These are phyloP conservation scores for Drosophila neonasuta DNA, from an alignment of 2,888 invertebrate species.

Conservation along the genomic window DNA sequence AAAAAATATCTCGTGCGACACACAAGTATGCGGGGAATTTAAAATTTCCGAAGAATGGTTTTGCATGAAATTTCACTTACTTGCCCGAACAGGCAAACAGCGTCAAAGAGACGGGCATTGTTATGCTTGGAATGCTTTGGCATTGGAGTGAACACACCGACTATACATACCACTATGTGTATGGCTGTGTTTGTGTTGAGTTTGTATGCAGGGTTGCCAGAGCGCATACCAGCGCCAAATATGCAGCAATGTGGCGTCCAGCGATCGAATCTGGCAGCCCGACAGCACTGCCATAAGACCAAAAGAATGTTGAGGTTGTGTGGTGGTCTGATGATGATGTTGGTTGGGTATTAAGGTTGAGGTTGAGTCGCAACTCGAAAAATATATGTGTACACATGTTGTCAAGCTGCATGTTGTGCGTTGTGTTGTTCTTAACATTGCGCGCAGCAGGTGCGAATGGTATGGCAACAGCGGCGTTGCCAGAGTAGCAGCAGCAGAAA, in stretches of 20 bases:
- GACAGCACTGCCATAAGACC: slow-evolving; percentile 52
- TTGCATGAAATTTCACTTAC: slow-evolving; percentile 80
- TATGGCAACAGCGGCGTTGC: slow-evolving; percentile 59
- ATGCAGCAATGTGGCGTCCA: slow-evolving; percentile 46
- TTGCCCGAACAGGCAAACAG: slow-evolving; percentile 78
- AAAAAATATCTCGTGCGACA: slow-evolving; percentile 51
- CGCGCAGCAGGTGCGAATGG: slow-evolving; percentile 44
- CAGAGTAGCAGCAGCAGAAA: slow-evolving; percentile 57
- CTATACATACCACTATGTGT: not conserved
- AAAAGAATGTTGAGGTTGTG: slow-evolving; percentile 52
- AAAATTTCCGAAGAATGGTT: slow-evolving; percentile 79
- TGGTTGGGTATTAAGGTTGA: slow-evolving; percentile 26
- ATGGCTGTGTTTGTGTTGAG: not conserved
- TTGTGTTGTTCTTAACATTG: slow-evolving; percentile 44
- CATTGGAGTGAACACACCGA: slow-evolving; percentile 26
- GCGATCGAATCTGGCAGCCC: slow-evolving; percentile 59
- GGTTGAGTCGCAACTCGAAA: slow-evolving; percentile 22
- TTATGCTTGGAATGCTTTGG: slow-evolving; percentile 73
- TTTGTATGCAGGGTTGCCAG: slow-evolving; percentile 56
- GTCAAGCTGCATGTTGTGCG: slow-evolving; percentile 8
- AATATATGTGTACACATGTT: slow-evolving; percentile 22
- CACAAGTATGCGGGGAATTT: slow-evolving; percentile 79
- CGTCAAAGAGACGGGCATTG: slow-evolving; percentile 65
- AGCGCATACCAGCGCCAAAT: slow-evolving; percentile 35
- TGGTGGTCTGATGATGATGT: slow-evolving; percentile 1